Evolutionary conservation across 2,113 vertebrate species (phyloP), one percentile per base, ranked within the genome.

Genomic region (Cyanoliseus patagonus): DNA sequence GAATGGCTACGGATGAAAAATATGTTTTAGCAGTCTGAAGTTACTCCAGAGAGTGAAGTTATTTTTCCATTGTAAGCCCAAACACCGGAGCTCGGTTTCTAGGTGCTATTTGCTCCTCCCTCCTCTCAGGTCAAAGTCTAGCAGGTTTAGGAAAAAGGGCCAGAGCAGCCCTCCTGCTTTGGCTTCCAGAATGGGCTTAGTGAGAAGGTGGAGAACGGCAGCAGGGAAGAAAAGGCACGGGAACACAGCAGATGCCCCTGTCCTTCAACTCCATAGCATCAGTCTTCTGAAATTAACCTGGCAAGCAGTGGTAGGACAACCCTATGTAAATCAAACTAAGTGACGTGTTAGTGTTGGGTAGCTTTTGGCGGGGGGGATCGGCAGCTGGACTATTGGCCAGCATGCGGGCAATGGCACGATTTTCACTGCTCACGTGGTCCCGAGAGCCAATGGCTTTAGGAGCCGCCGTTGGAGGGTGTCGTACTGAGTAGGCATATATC

Each of bases 301-400:
- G 67, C 55, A 41, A 19, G 30, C 51, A 83, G 70, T 30, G 41
- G 70, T 10, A 42, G 52, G 70, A 47, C 61, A 66, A 7, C 0
- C 4, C 80, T 46, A 11, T 11, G 64, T 59, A 85, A 79, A 47
- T 73, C 30, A 69, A 23, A 31, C 7, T 1, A 13, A 53, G 53
- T 37, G 92, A 77, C 5, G 14, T 31, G 61, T 42, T 72, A 22
- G 78, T 1, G 16, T 9, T 67, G 90, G 76, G 81, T 49, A 3
- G 23, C 37, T 53, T 30, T 55, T 33, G 64, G 53, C 2, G 1
- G 82, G 53, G 70, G 62, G 68, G 67, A 78, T 42, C 0, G 0
- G 74, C 95, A 94, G 83, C 81, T 16, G 85, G 78, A 75, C 41
- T 90, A 85, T 95, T 95, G 96, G 95, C 88, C 95, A 82, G 72